Conservation (phyloP, 1,140 invertebrate species). For the Archivesica marissinica region DNA sequence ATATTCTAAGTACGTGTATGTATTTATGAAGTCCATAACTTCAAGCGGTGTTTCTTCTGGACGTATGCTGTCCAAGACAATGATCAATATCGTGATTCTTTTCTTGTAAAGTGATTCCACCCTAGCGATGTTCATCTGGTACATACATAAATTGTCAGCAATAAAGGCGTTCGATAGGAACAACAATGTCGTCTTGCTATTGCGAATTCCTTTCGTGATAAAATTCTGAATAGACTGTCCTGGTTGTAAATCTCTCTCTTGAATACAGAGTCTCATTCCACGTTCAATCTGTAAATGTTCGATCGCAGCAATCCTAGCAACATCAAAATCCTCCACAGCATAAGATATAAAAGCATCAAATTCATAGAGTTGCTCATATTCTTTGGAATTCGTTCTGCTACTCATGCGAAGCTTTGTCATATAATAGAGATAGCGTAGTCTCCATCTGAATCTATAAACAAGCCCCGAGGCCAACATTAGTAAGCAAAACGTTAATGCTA, state of each 20-base stretch:
- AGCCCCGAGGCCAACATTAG: too few species aligned
- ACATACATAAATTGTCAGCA: slow-evolving; percentile 88
- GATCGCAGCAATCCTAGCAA: slow-evolving; percentile 29
- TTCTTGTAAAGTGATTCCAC: slow-evolving; percentile 63
- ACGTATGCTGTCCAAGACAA: slow-evolving; percentile 60
- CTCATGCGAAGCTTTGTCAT: slow-evolving; percentile 4
- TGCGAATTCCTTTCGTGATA: slow-evolving; percentile 86
- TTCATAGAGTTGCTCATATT: slow-evolving; percentile 23
- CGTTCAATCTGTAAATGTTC: slow-evolving; percentile 24
- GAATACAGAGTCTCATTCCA: slow-evolving; percentile 59
- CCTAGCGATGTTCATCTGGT: slow-evolving; percentile 85
- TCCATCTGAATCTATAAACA: slow-evolving; percentile 46
- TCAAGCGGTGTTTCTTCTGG: slow-evolving; percentile 36
- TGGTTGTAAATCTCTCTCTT: slow-evolving; percentile 65
- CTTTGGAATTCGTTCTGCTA: background rate
- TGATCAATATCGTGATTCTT: slow-evolving; percentile 62
- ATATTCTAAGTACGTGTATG: slow-evolving; percentile 57
- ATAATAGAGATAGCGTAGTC: slow-evolving; percentile 58
- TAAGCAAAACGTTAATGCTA: too few species aligned
- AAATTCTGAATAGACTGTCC: slow-evolving; percentile 85
- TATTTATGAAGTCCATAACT: slow-evolving; percentile 55
- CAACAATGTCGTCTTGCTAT: slow-evolving; percentile 87
- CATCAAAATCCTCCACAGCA: slow-evolving; percentile 51
- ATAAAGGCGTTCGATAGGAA: slow-evolving; percentile 87
- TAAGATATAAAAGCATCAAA: slow-evolving; percentile 71